These are phyloP conservation scores for Rhipidura dahli DNA, from an alignment of 2,113 vertebrate genomes.

Conservation along the genomic window DNA sequence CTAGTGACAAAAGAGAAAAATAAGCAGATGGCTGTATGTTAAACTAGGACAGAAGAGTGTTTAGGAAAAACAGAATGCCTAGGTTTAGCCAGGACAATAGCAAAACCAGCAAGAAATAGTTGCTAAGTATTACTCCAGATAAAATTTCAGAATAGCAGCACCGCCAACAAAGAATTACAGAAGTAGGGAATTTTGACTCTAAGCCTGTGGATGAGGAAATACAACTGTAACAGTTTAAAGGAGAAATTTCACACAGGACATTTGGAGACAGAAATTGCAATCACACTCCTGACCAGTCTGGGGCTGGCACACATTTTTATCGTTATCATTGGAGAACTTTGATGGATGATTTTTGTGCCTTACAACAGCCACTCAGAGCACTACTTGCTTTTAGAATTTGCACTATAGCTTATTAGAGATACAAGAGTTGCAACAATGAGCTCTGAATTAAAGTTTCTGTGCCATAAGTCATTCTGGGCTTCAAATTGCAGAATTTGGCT, in stretches of 20 bases:
- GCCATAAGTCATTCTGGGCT: background rate
- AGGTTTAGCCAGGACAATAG: background rate
- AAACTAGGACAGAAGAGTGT: background rate
- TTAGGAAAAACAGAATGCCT: background rate
- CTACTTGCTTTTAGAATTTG: background rate
- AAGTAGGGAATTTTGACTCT: background rate
- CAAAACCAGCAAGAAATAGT: background rate
- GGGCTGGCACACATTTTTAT: background rate
- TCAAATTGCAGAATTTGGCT: background rate
- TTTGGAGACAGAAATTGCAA: background rate
- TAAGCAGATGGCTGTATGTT: background rate
- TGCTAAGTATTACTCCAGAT: background rate
- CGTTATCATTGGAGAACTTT: background rate
- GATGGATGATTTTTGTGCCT: background rate
- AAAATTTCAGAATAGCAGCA: background rate
- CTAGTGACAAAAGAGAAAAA: background rate
- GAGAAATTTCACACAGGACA: background rate
- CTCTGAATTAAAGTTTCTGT: background rate
- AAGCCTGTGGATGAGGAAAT: background rate
- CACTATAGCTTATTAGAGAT: background rate
- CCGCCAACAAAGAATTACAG: background rate
- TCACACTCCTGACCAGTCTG: background rate
- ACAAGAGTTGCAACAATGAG: background rate
- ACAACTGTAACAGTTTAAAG: background rate
- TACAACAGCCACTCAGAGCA: background rate